Base-by-base conservation (phyloP, 2,113 vertebrate species). In the Fregata magnificens region DNA sequence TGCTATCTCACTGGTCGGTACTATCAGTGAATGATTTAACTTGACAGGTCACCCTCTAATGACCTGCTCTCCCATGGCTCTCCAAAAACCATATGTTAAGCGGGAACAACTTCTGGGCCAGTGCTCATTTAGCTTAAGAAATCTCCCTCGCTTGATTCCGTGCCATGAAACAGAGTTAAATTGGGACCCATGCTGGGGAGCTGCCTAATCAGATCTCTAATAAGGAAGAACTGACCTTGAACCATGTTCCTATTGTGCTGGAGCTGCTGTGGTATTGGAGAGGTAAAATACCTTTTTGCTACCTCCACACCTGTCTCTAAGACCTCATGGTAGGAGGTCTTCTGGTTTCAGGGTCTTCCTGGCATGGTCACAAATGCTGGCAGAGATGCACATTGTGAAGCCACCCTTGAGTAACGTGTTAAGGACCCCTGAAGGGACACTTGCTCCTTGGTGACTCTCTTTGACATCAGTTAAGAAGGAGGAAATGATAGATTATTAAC, bases 11-110 rank as follows among this genome's bases (percentile, higher is more conserved):
- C 50, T 24, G 6, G 53, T 4, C 36, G 29, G 92, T 66, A 38
- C 65, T 20, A 28, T 9, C n/a, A 26, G 40, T 82, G 95, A 85
- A 9, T 70, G 63, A 98, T 98, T 25, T 26, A 56, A 86, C 85
- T 59, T 80, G 97, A 94, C 97, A 97, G 81, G 82, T 96, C 87
- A 96, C 93, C 94, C 94, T 85, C 74, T 97, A 96, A 97, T 97
- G 97, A 97, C 95, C 95, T 92, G 77, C 89, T 81, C 96, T 96
- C 97, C 97, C 89, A 92, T 93, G 79, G 91, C 62, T 97, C 40
- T 72, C 88, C 89, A 85, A 91, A 96, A 88, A 22, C 79, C 95
- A 73, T 45, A 87, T 36, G 49, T 91, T 80, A 94, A 52, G 32
- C 5, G 0, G 84, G 96, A 96, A 58, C 85, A 28, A 38, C 85